These are phyloP conservation scores for Berghia stephanieae DNA, from an alignment of 1,140 invertebrate genomes.

Conservation along the genomic window DNA sequence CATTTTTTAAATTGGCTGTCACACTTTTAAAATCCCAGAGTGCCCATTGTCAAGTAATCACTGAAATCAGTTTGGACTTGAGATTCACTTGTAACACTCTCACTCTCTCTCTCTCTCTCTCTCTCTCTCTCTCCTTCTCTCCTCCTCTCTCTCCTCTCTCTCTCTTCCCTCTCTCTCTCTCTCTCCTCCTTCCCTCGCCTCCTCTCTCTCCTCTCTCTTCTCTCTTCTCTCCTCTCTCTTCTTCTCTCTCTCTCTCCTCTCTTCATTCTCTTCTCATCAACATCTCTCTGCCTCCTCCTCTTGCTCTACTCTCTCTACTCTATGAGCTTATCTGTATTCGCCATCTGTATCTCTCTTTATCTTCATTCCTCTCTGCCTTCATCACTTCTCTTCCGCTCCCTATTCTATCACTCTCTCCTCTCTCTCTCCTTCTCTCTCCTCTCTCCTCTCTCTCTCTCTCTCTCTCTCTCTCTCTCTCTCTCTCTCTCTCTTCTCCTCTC, in stretches of 20 bases:
- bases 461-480: neutral
- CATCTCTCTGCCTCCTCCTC: neutral
- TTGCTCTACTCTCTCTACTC: no score
- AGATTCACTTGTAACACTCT: no score
- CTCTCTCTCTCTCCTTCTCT: neutral
- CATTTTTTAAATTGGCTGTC: no score
- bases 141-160: neutral
- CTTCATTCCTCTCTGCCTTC: neutral
- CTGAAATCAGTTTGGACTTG: no score
- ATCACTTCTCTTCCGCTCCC: neutral
- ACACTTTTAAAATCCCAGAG: no score
- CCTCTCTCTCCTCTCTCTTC: neutral
- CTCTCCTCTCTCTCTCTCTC: neutral
- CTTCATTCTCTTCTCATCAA: neutral
- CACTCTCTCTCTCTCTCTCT: neutral
- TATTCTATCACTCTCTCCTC: neutral
- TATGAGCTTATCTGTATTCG: no score
- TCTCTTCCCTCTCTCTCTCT: conserved; percentile 11
- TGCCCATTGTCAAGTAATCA: no score
- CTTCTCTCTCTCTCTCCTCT: neutral
- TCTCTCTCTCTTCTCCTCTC: neutral
- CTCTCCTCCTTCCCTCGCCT: neutral
- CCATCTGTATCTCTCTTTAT: neutral
- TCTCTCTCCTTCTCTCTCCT: neutral
- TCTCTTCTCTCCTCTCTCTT: neutral